Conservation (phyloP, 92 coral and sea anemone genomes). For the Epizoanthus ramosus region DNA sequence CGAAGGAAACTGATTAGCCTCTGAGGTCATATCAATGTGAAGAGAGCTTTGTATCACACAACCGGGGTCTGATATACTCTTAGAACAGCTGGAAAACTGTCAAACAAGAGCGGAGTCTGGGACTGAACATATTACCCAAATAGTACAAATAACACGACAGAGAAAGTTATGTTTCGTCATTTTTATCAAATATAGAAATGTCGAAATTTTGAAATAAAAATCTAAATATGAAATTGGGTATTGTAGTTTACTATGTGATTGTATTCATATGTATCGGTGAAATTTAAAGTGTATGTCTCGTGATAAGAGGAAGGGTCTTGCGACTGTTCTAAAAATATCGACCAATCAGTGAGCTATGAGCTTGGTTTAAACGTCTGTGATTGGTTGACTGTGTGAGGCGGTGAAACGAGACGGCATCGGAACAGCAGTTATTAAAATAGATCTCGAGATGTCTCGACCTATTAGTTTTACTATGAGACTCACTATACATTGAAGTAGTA, state of each 20-base stretch:
- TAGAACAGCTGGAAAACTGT: constrained; percentile 3
- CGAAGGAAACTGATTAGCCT: no score
- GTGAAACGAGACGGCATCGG: no score
- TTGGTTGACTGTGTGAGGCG: no score
- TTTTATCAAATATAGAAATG: constrained; percentile 19
- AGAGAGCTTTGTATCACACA: not conserved
- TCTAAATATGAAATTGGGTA: not conserved
- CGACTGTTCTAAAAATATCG: no score
- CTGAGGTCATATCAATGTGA: not conserved
- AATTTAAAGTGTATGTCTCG: no score
- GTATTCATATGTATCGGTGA: not conserved
- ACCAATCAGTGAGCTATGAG: no score
- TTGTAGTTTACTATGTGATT: not conserved
- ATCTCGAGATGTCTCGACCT: no score
- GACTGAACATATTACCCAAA: constrained; percentile 18
- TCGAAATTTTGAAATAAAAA: constrained; percentile 35
- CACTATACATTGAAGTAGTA: no score
- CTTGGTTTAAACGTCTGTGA: no score
- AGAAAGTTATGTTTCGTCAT: constrained; percentile 37
- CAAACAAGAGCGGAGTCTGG: not conserved
- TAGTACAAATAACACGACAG: constrained; percentile 27
- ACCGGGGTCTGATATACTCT: not conserved
- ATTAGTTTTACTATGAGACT: no score
- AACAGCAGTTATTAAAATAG: no score
- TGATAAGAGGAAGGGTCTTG: no score